phyloP scores from a whole-genome alignment of 2,888 invertebrate species.

The Eueremaeus valkanovi region DNA sequence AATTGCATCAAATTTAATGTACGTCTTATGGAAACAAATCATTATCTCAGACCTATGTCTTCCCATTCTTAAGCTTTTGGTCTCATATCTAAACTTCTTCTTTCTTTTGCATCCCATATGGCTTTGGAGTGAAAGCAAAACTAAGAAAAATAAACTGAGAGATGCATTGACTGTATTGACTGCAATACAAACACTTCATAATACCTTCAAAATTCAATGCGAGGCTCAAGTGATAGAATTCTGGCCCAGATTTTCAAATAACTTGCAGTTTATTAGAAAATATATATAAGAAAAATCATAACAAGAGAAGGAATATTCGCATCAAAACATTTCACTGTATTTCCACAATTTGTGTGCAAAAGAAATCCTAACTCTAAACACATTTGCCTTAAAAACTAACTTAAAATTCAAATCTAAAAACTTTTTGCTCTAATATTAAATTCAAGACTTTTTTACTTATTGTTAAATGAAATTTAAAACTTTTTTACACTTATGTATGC shows the following conservation, averaged over 20 bases:
- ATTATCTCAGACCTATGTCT: constrained; percentile 11
- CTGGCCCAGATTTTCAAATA: neutral
- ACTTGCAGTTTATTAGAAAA: constrained; percentile 10
- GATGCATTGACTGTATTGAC: constrained; percentile 23
- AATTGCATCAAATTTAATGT: constrained; percentile 11
- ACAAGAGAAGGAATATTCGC: neutral
- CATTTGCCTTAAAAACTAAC: too few relatives aligned
- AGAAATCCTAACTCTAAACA: too few relatives aligned
- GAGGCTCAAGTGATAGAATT: neutral
- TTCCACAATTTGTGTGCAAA: too few relatives aligned
- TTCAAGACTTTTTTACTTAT: too few relatives aligned
- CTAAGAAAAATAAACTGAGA: constrained; percentile 24
- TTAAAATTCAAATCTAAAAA: too few relatives aligned
- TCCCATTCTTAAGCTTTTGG: neutral
- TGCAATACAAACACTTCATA: neutral
- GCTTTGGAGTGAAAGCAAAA: neutral
- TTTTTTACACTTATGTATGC: too few relatives aligned
- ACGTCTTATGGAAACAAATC: constrained; percentile 22
- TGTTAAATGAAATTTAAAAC: too few relatives aligned
- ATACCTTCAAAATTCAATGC: neutral
- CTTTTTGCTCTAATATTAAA: too few relatives aligned
- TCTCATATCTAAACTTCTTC: neutral
- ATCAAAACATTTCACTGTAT: neutral
- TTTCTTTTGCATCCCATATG: neutral
- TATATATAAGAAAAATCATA: neutral